Evolutionary conservation across 2,888 invertebrate genomes (phyloP).

Genomic region (Stictocephala bisonia): DNA sequence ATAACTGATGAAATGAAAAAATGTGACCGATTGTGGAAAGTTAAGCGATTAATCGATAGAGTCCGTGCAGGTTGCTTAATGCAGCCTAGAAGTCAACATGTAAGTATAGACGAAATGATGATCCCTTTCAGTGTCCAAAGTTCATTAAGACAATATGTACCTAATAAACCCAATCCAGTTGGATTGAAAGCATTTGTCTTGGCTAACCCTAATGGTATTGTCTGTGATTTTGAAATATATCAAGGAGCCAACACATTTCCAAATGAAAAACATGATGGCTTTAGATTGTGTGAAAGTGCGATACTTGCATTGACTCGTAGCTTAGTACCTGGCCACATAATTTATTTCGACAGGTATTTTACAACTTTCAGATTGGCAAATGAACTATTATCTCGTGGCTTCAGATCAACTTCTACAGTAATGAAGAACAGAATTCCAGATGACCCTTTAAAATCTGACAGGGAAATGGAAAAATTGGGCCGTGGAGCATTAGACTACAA

Average conservation of each 20-base stretch:
- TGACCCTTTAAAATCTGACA: background rate
- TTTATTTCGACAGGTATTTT: slow-evolving; percentile 5
- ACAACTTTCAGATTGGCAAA: slow-evolving; percentile 5
- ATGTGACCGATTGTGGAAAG: slow-evolving; percentile 6
- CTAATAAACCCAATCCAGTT: slow-evolving; percentile 30
- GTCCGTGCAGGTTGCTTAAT: background rate
- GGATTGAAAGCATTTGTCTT: slow-evolving; percentile 28
- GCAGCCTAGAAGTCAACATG: background rate
- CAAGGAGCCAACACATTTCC: slow-evolving; percentile 6
- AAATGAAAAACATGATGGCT: background rate
- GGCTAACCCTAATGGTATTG: slow-evolving; percentile 35
- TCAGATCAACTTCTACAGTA: background rate
- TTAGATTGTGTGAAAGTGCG: background rate
- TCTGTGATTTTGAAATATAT: slow-evolving; percentile 32
- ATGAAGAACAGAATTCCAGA: background rate
- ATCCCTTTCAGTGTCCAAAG: slow-evolving; percentile 19
- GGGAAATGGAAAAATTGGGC: slow-evolving; percentile 5
- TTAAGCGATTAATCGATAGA: background rate
- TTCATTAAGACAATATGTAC: slow-evolving; percentile 15
- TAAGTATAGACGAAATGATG: slow-evolving; percentile 36
- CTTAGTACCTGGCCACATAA: slow-evolving; percentile 11
- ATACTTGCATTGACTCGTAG: background rate
- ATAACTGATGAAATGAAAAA: background rate
- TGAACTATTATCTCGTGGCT: slow-evolving; percentile 1
- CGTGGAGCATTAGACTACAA: background rate